Evolutionary conservation across 2,888 invertebrate genomes (phyloP), one percentile per base, ranked within the genome.

Genomic region (Caenorhabditis sulstoni): DNA sequence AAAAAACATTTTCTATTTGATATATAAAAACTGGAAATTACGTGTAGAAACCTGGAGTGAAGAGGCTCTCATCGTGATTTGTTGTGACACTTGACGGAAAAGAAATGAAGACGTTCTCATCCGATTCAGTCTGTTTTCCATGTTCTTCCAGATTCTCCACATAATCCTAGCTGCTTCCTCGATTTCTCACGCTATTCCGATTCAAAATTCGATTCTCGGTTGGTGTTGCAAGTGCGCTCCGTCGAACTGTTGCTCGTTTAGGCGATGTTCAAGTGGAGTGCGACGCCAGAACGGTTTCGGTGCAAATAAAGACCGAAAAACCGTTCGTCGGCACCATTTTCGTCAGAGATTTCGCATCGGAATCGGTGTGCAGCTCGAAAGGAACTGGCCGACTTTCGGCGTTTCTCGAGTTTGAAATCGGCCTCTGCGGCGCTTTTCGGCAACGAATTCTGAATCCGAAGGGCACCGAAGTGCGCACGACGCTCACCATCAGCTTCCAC

Each of bases 211-310:
- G 11, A 29, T 64, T 12, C 53, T 55, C 9, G 71, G 71, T 73
- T 16, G 18, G 14, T 29, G 9, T 12, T 9, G 16, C 18, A 16
- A 16, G 29, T 44, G 29, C 29, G 9, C 35, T 55, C 16, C 5
- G 18, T 12, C 8, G 44, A 44, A 35, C 8, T 22, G 0, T 8
- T 20, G 35, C 3, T 11, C 14, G 16, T 41, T 49, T 18, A 73
- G 71, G 64, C 20, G 64, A 73, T 12, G 50, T 64, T 1, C 53
- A 73, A 73, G 41, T 73, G 44, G 71, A 73, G 49, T 73, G 71
- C 22, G 64, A 73, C 39, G 57, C 71, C 4, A 23, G 50, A 29
- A 55, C 45, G 9, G 57, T 73, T 14, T 62, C 71, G 12, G 47
- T 73, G 4, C 73, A 65, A 44, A 65, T 74, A 16, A 74, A 74